Conservation (phyloP, 1,140 invertebrate genomes). For the Patella vulgata region DNA sequence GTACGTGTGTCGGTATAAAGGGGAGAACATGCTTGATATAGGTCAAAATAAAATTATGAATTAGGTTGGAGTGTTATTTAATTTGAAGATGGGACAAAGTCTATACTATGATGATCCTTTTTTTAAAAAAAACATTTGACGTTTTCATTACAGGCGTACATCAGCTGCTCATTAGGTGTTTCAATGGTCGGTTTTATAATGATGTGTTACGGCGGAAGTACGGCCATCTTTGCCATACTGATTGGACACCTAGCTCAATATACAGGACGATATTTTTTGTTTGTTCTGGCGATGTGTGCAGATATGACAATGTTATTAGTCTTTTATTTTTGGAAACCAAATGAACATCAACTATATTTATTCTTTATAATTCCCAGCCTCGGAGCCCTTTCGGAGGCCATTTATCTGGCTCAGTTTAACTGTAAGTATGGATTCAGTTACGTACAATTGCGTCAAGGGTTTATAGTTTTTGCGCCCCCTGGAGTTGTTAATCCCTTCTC, state of each 20-base stretch:
- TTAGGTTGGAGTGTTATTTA: no score
- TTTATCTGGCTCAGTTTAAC: conserved; percentile 32
- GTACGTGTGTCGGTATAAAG: no score
- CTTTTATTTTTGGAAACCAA: conserved; percentile 24
- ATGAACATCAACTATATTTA: neutral
- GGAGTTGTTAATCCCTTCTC: no score
- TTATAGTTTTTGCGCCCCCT: neutral
- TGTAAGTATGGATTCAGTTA: no score
- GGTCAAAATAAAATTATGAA: no score
- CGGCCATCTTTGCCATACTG: conserved; percentile 14
- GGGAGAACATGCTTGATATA: no score
- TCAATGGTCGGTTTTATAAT: conserved; percentile 31
- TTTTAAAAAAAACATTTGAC: no score
- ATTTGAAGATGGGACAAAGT: no score
- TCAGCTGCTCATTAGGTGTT: conserved; percentile 24
- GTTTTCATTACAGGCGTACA: conserved; percentile 13
- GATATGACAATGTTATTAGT: conserved; percentile 10
- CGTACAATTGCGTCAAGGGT: no score
- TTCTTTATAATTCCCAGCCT: conserved; percentile 23
- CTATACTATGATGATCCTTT: no score
- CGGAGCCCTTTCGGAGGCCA: conserved; percentile 24
- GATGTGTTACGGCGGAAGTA: conserved; percentile 18
- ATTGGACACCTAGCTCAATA: conserved; percentile 16
- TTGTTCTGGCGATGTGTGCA: conserved; percentile 8
- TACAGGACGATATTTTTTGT: conserved; percentile 15